These are phyloP conservation scores for Gortyna flavago DNA, from an alignment of 2,888 invertebrate species.

Conservation along the genomic window DNA sequence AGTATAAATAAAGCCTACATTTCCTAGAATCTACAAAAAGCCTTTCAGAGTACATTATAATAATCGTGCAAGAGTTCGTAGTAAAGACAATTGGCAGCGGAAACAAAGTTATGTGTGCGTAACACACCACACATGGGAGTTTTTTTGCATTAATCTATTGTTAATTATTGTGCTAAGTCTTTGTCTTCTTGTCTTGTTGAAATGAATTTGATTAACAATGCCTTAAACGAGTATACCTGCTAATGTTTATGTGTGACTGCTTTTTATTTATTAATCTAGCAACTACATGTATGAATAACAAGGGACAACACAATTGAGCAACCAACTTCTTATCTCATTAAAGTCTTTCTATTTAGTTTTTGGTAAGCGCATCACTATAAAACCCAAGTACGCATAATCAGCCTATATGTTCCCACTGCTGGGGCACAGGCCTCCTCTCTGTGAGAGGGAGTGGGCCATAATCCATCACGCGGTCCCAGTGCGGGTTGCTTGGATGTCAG, in stretches of 20 bases:
- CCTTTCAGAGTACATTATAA: not conserved
- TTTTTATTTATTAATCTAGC: conserved; percentile 35
- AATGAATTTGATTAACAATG: conserved; percentile 48
- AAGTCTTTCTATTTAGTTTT: too few relatives aligned
- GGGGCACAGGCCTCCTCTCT: too few relatives aligned
- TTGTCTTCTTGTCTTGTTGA: conserved; percentile 44
- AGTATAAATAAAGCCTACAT: not conserved
- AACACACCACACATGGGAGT: not conserved
- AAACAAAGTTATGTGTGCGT: conserved; percentile 4
- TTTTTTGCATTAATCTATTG: conserved; percentile 47
- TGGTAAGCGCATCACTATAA: not conserved
- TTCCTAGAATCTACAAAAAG: conserved; percentile 27
- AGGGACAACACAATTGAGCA: too few relatives aligned
- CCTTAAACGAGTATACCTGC: conserved; percentile 26
- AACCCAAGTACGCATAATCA: too few relatives aligned
- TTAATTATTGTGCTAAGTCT: conserved; percentile 33
- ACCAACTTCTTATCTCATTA: not conserved
- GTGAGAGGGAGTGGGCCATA: too few relatives aligned
- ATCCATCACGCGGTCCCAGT: too few relatives aligned
- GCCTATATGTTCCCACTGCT: too few relatives aligned
- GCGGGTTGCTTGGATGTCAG: too few relatives aligned
- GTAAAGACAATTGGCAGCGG: conserved; percentile 30
- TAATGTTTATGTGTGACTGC: conserved; percentile 11
- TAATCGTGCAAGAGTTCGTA: not conserved
- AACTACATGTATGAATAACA: not conserved